These are phyloP conservation scores for Diorhabda elongata DNA, from an alignment of 1,140 invertebrate genomes.

Conservation along the genomic window DNA sequence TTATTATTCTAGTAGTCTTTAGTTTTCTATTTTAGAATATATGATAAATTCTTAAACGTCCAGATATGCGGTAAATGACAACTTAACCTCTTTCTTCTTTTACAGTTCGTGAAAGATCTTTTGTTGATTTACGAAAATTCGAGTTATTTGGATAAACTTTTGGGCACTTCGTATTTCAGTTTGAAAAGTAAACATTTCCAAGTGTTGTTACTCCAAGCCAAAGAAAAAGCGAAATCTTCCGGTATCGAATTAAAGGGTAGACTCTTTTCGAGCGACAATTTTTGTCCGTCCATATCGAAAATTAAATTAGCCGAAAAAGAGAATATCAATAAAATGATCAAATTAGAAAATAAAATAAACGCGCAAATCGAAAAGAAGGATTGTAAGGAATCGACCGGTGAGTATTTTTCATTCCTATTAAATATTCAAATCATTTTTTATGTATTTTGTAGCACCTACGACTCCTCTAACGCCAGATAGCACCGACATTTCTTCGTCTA, in stretches of 20 bases:
- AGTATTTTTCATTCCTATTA: neutral
- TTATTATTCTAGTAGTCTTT: neutral
- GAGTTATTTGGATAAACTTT: constrained; percentile 75
- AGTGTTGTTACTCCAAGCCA: constrained; percentile 38
- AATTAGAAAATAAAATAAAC: constrained; percentile 41
- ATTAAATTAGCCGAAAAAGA: constrained; percentile 41
- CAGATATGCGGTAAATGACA: no score
- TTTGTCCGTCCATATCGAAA: constrained; percentile 28
- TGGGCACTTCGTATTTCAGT: constrained; percentile 78
- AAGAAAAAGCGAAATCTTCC: constrained; percentile 39
- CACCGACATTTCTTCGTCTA: constrained; percentile 27
- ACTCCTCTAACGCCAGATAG: constrained; percentile 31
- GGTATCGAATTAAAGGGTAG: constrained; percentile 42
- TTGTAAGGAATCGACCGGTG: constrained; percentile 25
- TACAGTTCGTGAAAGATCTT: constrained; percentile 68
- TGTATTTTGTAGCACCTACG: constrained; percentile 26
- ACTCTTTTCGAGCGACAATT: constrained; percentile 36
- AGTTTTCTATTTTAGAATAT: constrained; percentile 19
- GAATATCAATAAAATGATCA: constrained; percentile 43
- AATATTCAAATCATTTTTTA: neutral
- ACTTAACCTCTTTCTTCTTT: constrained; percentile 28
- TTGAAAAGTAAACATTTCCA: constrained; percentile 44
- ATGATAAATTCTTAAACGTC: no score
- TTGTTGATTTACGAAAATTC: constrained; percentile 82
- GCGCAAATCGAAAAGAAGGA: constrained; percentile 38